Conservation (phyloP, 2,888 invertebrate species). For the Lepidonotus clava region DNA sequence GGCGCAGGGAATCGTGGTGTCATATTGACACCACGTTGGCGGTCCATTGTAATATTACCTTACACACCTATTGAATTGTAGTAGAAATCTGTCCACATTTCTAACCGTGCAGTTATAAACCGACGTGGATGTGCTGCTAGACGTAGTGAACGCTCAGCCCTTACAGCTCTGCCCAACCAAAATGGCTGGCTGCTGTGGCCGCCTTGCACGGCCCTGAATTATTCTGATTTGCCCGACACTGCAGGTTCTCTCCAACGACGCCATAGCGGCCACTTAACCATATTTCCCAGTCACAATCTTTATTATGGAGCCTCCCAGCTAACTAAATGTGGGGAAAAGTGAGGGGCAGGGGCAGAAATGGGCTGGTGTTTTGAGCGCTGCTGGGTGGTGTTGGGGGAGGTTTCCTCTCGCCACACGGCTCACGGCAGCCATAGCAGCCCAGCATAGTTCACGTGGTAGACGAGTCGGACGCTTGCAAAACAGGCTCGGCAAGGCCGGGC, state of each 20-base stretch:
- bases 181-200: conserved; percentile 23
- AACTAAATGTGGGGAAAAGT: neutral
- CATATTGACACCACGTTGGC: too few relatives aligned
- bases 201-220: conserved; percentile 6
- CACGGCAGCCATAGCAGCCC: conserved; percentile 29
- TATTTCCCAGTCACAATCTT: neutral
- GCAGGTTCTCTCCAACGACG: neutral
- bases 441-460: conserved; percentile 8
- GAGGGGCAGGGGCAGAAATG: neutral
- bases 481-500: too few relatives aligned
- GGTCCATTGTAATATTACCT: too few relatives aligned
- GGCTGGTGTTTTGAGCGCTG: neutral
- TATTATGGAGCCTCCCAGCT: neutral
- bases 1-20: too few relatives aligned
- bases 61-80: too few relatives aligned
- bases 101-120: too few relatives aligned
- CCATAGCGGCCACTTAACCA: neutral
- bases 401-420: neutral
- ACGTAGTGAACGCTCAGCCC: too few relatives aligned
- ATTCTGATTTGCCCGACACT: neutral
- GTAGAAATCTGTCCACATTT: too few relatives aligned
- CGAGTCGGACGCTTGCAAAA: neutral
- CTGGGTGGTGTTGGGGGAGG: neutral
- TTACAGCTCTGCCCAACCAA: neutral
- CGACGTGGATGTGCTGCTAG: too few relatives aligned